Evolutionary conservation across 1,140 invertebrate genomes (phyloP), one percentile per base, ranked within the genome.

Genomic region (Drusus annulatus): DNA sequence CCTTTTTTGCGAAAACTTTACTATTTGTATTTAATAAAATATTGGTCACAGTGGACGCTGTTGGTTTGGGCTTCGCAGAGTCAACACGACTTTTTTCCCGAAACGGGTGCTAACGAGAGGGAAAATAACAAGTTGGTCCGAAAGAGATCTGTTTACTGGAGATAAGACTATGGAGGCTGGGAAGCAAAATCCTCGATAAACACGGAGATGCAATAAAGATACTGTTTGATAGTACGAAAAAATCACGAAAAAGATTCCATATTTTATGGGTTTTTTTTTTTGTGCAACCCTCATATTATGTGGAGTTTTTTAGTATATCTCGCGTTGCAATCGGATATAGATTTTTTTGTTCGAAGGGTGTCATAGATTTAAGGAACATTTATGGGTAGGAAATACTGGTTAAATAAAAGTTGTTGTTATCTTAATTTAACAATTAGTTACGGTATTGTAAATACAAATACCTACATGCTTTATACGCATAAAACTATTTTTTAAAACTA

Each of bases 61-160:
- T 60, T 60, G 56, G n/a, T 60, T 60, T 60, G 56, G 23, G 10
- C 36, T 45, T 45, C 17, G 56, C 56, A 60, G 56, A 16, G 62
- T 65, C 21, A 65, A 65, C 16, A 65, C 0, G 28, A 69, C 65
- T 36, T 45, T 36, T 51, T 74, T 74, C 51, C 51, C 69, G 68
- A 77, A 81, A 81, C 80, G 80, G 80, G 65, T 77, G 80, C 65
- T 81, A 81, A 81, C 60, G 71, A 73, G 63, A 81, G 23, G 50
- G 58, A 65, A 81, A 81, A 77, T 19, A 60, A 25, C 69, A 75
- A 51, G 51, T 51, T 21, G 69, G 73, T n/a, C 54, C 50, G 17
- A 28, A 58, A 62, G 60, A 71, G 80, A 76, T 80, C 15, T 81
- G 56, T 81, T 71, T 68, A 17, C 51, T 3, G 19, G 21, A 68